Conservation (phyloP, 2,888 invertebrate genomes). For the Stenodera caucasica region DNA sequence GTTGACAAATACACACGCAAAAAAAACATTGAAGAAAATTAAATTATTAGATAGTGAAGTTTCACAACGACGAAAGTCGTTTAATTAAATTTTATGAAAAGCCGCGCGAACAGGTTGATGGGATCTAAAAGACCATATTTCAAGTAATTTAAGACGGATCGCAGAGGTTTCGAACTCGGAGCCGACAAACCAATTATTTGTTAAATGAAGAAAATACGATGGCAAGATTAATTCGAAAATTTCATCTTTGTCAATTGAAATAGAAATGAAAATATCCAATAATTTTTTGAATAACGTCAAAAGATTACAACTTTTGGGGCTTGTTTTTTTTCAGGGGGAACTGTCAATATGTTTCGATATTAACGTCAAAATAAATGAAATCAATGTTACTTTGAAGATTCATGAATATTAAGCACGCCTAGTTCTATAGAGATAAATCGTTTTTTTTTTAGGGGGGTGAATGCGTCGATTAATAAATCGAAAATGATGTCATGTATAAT, state of each 20-base stretch:
- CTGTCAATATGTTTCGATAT: too few species aligned
- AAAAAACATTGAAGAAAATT: background rate
- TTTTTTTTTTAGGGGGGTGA: background rate
- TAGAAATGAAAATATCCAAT: too few species aligned
- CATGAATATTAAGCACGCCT: constrained; percentile 16
- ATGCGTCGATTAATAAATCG: constrained; percentile 31
- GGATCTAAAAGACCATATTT: background rate
- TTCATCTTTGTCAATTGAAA: too few species aligned
- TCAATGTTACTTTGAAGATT: constrained; percentile 12
- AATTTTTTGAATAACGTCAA: too few species aligned
- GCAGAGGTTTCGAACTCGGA: background rate
- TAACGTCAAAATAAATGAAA: constrained; percentile 9
- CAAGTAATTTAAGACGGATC: background rate
- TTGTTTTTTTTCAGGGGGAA: too few species aligned
- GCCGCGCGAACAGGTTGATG: background rate
- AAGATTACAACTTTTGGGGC: too few species aligned
- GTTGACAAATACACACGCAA: background rate
- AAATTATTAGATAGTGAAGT: background rate
- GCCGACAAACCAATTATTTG: background rate
- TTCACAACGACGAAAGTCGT: background rate
- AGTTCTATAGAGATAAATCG: constrained; percentile 13
- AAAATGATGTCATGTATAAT: constrained; percentile 33
- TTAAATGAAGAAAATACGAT: background rate
- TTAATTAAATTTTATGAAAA: constrained; percentile 4
- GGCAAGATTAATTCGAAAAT: too few species aligned